phyloP scores from a whole-genome alignment of 2,113 vertebrate genomes.

The Pipa parva region DNA sequence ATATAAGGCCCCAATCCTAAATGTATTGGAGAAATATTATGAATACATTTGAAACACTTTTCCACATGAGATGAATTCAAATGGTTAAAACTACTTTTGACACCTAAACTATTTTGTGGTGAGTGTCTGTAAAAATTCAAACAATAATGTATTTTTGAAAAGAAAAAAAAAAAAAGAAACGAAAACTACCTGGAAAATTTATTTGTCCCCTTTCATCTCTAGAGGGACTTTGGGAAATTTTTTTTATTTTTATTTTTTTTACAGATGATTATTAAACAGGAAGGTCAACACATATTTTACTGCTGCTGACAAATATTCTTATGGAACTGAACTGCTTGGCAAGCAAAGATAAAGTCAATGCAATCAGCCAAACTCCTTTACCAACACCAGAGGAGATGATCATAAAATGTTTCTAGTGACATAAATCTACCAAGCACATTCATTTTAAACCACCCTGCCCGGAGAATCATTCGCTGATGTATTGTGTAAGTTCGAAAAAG shows the following conservation, averaged over 20 bases:
- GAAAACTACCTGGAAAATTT: slow-evolving; percentile 6
- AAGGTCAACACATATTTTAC: slow-evolving; percentile 34
- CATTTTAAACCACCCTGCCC: slow-evolving; percentile 8
- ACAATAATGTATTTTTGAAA: too few species aligned
- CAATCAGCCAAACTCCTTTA: slow-evolving; percentile 10
- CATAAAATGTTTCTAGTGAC: neutral
- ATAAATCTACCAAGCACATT: slow-evolving; percentile 26
- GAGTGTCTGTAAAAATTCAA: too few species aligned
- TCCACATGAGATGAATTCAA: too few species aligned
- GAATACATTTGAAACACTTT: too few species aligned
- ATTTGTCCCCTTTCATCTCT: slow-evolving; percentile 8
- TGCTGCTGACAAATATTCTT: slow-evolving; percentile 32
- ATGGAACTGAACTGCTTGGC: slow-evolving; percentile 20
- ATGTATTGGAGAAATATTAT: too few species aligned
- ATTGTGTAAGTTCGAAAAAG: too few species aligned
- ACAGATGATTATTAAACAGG: slow-evolving; percentile 32
- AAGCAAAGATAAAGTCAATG: slow-evolving; percentile 28
- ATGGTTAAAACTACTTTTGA: too few species aligned
- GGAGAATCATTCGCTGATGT: slow-evolving; percentile 1
- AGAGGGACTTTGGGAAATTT: neutral
- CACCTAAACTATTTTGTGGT: too few species aligned
- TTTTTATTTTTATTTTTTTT: too few species aligned
- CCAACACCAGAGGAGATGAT: slow-evolving; percentile 14
- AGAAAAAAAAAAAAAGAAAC: too few species aligned
- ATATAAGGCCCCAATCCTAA: too few species aligned